phyloP scores from a whole-genome alignment of 2,888 invertebrate species.

The Tanytarsus gracilentus region DNA sequence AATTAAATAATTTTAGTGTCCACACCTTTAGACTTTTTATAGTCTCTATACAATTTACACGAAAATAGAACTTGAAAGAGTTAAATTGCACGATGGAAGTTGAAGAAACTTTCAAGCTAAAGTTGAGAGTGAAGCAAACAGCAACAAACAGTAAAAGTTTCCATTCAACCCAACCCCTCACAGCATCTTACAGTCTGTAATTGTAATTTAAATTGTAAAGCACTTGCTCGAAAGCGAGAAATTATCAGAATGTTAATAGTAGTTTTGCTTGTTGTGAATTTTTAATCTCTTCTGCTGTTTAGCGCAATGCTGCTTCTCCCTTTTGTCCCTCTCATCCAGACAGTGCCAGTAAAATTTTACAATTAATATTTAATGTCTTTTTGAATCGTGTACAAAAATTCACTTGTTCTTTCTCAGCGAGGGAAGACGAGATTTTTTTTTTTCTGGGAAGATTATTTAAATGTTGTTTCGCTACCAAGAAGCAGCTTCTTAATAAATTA shows the following conservation, averaged over 20 bases:
- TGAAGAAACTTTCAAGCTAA: no score
- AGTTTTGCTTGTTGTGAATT: slow-evolving; percentile 25
- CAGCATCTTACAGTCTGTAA: background rate
- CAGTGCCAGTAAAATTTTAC: slow-evolving; percentile 25
- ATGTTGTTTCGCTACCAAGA: no score
- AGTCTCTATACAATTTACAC: no score
- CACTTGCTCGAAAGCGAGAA: slow-evolving; percentile 23
- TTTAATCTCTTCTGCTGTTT: slow-evolving; percentile 16
- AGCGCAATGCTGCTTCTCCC: background rate
- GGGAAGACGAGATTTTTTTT: no score
- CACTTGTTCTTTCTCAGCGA: no score
- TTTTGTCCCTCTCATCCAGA: background rate
- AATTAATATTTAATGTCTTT: slow-evolving; percentile 29
- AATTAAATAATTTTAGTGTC: no score
- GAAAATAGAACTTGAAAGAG: background rate
- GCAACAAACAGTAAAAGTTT: no score
- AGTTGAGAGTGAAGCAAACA: no score
- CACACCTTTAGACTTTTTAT: no score
- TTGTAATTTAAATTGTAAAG: slow-evolving; percentile 14
- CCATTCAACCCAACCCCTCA: background rate
- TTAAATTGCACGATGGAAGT: slow-evolving; percentile 5
- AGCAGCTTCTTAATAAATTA: no score
- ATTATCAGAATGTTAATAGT: slow-evolving; percentile 24
- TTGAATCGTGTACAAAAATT: no score
- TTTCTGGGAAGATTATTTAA: no score